Evolutionary conservation across 2,113 vertebrate species (phyloP), one percentile per base, ranked within the genome.

Genomic region (Zootoca vivipara): DNA sequence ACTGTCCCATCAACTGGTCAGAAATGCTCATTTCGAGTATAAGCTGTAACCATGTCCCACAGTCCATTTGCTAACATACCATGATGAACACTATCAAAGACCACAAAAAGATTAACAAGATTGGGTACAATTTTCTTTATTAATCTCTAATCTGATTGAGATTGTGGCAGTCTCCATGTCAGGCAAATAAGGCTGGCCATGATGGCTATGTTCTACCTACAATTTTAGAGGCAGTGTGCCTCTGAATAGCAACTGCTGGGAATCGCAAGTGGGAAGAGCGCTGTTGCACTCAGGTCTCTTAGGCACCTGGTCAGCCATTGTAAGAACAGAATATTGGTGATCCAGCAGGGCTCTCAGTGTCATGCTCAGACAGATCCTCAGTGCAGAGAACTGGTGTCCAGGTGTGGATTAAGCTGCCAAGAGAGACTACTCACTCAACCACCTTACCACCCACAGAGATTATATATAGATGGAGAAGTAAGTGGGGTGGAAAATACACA

Each of bases 1-100:
- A 46, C 9, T 46, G 46, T 46, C 46, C 0, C 0, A 30, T 0
- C 0, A 16, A 18, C 26, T 56, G 35, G n/a, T n/a, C 10, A 40
- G 38, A 28, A 24, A 0, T 0, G 12, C 22, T 74, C 2, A 1
- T 30, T 20, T 12, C 46, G n/a, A 62, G 18, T 62, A 30, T 13
- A 28, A 86, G 6, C 42, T 2, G 22, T 24, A 15, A 30, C 52
- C 6, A 24, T 46, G 9, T 26, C 62, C 30, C 20, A 22, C 18
- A 46, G 16, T n/a, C 65, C 46, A 9, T 15, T 58, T n/a, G 70
- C 15, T 35, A 74, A 64, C 16, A 62, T 15, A 0, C 33, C 35
- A 64, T 64, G 9, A 26, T 64, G 52, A 56, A 52, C 46, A 52
- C 12, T 26, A 74, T 33, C 33, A 81, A 64, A 74, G 12, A 58